These are phyloP conservation scores for Hyphantria cunea DNA, from an alignment of 1,140 invertebrate genomes.

Conservation along the genomic window DNA sequence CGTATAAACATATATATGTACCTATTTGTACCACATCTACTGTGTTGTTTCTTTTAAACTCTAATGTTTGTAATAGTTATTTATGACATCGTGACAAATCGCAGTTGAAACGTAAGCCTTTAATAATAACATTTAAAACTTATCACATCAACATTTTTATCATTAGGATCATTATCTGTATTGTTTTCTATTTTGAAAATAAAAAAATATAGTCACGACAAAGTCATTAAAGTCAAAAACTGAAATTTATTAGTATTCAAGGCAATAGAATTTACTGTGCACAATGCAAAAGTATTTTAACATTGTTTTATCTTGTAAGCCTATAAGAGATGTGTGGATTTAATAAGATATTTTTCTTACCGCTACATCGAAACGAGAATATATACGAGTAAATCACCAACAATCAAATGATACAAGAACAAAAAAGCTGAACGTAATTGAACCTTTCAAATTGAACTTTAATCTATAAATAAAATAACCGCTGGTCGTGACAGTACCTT, in stretches of 20 bases:
- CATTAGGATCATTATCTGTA: constrained; percentile 5
- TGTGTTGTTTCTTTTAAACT: constrained; percentile 14
- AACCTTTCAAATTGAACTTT: constrained; percentile 24
- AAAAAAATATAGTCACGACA: constrained; percentile 3
- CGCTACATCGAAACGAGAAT: too few relatives aligned
- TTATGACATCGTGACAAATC: constrained; percentile 12
- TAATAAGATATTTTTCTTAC: too few relatives aligned
- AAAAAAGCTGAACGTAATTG: constrained; percentile 1
- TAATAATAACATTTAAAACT: constrained; percentile 15
- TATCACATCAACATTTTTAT: constrained; percentile 13
- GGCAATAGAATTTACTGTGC: too few relatives aligned
- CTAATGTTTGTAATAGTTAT: constrained; percentile 2
- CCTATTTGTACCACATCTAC: neutral
- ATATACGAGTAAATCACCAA: neutral
- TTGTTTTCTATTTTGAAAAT: constrained; percentile 15
- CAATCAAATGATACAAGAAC: constrained; percentile 1
- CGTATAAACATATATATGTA: neutral
- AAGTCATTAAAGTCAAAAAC: constrained; percentile 12
- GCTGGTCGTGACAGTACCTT: constrained; percentile 23
- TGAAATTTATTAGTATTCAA: constrained; percentile 14
- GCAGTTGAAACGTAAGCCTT: constrained; percentile 6
- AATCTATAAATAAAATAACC: constrained; percentile 1
- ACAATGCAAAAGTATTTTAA: too few relatives aligned
- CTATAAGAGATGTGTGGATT: too few relatives aligned
- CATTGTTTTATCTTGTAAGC: too few relatives aligned